Evolutionary conservation across 2,888 invertebrate species (phyloP).

Genomic region (Timema podura): DNA sequence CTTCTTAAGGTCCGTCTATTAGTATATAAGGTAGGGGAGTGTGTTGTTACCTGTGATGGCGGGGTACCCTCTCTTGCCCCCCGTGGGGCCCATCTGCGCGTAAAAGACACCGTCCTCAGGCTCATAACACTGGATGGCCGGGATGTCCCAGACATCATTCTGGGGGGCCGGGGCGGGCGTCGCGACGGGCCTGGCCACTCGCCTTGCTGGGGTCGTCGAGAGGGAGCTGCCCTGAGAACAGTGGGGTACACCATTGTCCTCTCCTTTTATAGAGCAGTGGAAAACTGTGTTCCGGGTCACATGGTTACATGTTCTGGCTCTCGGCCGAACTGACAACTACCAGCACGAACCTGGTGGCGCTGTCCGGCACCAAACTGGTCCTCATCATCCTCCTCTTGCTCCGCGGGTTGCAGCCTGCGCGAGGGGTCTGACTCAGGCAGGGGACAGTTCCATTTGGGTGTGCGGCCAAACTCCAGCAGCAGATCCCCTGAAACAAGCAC

Average conservation of each 20-base stretch:
- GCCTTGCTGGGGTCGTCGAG: constrained; percentile 34
- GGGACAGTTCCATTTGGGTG: constrained; percentile 90
- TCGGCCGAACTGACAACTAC: no score
- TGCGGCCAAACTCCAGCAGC: constrained; percentile 80
- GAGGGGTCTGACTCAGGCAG: constrained; percentile 65
- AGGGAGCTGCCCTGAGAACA: background rate
- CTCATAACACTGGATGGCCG: constrained; percentile 82
- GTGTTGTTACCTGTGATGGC: constrained; percentile 59
- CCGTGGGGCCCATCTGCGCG: constrained; percentile 87
- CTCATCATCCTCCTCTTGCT: constrained; percentile 16
- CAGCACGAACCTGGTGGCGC: no score
- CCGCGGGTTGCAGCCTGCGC: constrained; percentile 27
- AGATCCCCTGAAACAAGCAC: constrained; percentile 51
- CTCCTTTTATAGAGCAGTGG: constrained; percentile 30
- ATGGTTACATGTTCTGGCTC: no score
- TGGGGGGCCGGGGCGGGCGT: constrained; percentile 38
- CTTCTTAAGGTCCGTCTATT: background rate
- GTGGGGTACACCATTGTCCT: background rate
- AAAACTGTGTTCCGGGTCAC: constrained; percentile 20
- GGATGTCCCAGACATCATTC: constrained; percentile 75
- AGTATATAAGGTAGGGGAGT: background rate
- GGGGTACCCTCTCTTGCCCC: constrained; percentile 38
- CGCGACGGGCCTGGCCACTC: constrained; percentile 14
- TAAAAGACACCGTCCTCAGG: constrained; percentile 89
- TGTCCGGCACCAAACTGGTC: background rate